Base-by-base conservation (phyloP, 2,888 invertebrate species). In the Hydropsyche betteni region DNA sequence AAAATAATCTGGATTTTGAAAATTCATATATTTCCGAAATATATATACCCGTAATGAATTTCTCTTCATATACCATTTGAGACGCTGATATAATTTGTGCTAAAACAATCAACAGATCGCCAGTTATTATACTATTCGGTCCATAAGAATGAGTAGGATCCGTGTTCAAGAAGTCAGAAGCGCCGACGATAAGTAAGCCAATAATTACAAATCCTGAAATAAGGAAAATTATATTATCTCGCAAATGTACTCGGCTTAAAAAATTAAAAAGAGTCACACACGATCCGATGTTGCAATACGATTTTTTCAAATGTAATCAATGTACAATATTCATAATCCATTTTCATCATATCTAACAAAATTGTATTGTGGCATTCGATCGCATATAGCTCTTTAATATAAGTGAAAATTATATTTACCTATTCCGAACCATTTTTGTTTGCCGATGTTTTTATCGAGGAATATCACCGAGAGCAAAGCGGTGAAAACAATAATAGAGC, bases 51-150 rank as follows among this genome's bases (percentile, higher is more conserved):
- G 91, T 87, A 0, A 98, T 91, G 84, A 92, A 95, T 85, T 95
- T 96, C 84, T 99, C 98, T 84, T 99, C 98, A 79, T 95, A 92
- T 0, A 98, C 96, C 93, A 98, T 96, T 86, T 98, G 97, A 75
- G 92, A 89, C 0, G 97, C 93, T 16, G 93, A 92, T 80, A 98
- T 90, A 69, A 98, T 90, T 83, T 93, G 93, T 0, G 93, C 93
- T 70, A 91, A 86, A 69, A 94, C 88, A 80, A 94, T 92, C 50
- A 94, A 87, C 78, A 93, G 83, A 83, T 94, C 93, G 0, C 94
- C 96, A 4, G 95, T 94, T 80, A 97, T 91, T 69, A 96, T 89
- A 72, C 91, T 92, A 84, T 96, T 96, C 52, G 84, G 82, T 10
- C 88, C 88, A 75, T 88, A 88, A 76, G 81, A 81, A 81, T 86